A percentile compares a stretch with the other conserved stretches of the same genome.
Conservation (phyloP, 2,797 vertebrate species). For the Xenopus petersii region DNA sequence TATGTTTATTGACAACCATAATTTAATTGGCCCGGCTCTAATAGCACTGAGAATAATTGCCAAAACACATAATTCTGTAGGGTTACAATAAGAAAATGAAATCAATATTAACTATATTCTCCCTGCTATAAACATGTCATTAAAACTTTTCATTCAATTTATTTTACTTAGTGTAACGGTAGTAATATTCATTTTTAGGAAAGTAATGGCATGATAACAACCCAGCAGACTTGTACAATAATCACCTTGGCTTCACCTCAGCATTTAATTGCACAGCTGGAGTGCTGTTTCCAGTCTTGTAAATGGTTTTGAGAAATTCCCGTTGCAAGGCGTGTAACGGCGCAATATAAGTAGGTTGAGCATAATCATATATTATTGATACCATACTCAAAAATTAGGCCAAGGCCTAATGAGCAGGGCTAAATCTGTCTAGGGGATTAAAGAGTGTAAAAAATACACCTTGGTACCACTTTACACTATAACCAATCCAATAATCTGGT, state of each 20-base stretch:
- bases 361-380: not conserved
- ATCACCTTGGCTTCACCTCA: slow-evolving; percentile 35
- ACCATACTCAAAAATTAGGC: not conserved
- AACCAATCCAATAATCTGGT: no score
- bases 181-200: slow-evolving; percentile 29
- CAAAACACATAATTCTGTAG: slow-evolving; percentile 19
- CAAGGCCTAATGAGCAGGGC: not conserved
- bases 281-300: slow-evolving; percentile 8
- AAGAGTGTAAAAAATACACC: no score
- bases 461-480: no score
- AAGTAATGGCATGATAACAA: slow-evolving; percentile 29
- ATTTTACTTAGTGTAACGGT: slow-evolving; percentile 7
- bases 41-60: slow-evolving; percentile 9
- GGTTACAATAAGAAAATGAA: slow-evolving; percentile 34
- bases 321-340: not conserved
- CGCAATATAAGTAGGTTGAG: not conserved
- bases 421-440: not conserved
- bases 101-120: slow-evolving; percentile 36
- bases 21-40: slow-evolving; percentile 34
- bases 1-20: slow-evolving; percentile 30
- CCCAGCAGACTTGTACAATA: slow-evolving; percentile 18
- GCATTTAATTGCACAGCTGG: slow-evolving; percentile 32
- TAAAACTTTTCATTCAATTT: slow-evolving; percentile 38
- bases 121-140: slow-evolving; percentile 43
- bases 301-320: slow-evolving; percentile 11